Evolutionary conservation across 2,888 invertebrate genomes (phyloP).

Genomic region (Girardia tigrina): DNA sequence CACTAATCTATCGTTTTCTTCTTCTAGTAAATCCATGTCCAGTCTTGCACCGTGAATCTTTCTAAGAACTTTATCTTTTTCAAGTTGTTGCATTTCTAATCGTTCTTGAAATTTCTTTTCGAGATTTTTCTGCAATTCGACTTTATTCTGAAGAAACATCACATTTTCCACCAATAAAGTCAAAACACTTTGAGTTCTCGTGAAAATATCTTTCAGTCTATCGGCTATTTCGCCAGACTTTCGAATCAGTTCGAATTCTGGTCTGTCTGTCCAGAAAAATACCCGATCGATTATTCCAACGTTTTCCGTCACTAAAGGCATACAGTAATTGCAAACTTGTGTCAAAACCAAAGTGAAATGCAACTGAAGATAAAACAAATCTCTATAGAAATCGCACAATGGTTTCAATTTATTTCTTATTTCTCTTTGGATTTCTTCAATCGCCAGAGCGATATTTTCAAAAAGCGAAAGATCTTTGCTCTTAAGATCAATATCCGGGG

Average conservation of each 20-base stretch:
- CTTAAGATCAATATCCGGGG: background rate
- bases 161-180: slow-evolving; percentile 16
- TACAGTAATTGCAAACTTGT: slow-evolving; percentile 26
- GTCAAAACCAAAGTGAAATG: slow-evolving; percentile 23
- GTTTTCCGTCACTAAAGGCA: slow-evolving; percentile 33
- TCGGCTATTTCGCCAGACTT: slow-evolving; percentile 27
- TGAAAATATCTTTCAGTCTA: slow-evolving; percentile 27
- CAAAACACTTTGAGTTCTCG: slow-evolving; percentile 23
- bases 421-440: slow-evolving; percentile 20
- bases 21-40: slow-evolving; percentile 31
- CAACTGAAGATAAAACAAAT: slow-evolving; percentile 29
- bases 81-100: background rate
- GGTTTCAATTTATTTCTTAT: slow-evolving; percentile 10
- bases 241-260: slow-evolving; percentile 29
- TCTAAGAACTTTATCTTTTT: slow-evolving; percentile 29
- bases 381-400: slow-evolving; percentile 32
- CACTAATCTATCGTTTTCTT: slow-evolving; percentile 34
- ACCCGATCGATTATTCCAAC: slow-evolving; percentile 31
- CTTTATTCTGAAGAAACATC: background rate
- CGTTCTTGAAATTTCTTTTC: slow-evolving; percentile 17
- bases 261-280: slow-evolving; percentile 33
- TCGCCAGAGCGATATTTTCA: background rate
- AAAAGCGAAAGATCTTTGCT: background rate
- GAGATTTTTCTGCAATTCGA: slow-evolving; percentile 7
- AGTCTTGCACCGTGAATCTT: slow-evolving; percentile 28